Evolutionary conservation across 2,797 vertebrate genomes (phyloP), one percentile per base, ranked within the genome.

Genomic region (Gambusia yucatana): DNA sequence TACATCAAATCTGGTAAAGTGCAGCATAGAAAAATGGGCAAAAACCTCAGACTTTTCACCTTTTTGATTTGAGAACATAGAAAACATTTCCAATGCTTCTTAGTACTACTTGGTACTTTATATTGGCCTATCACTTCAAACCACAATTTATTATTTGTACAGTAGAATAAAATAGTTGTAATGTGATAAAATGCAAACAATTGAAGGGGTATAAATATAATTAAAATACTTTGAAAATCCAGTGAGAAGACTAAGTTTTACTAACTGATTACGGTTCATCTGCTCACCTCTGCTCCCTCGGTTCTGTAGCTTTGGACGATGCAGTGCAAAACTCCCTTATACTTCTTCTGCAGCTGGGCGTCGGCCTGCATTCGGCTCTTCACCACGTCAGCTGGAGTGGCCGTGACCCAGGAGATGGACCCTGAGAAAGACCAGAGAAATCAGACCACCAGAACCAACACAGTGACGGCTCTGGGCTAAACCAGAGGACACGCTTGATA

Each of bases 281-380:
- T 11, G 20, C 96, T 97, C 96, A 99, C 98, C 93, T 97, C 97
- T 16, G 96, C 77, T 25, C 98, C 98, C 87, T 99, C 98, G 0
- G 95, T 96, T 84, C 80, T 96, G 95, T 99, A 99, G 94, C 98
- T 98, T 91, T 97, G 94, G 73, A 88, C 59, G 88, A 99, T 97
- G 89, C 98, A 99, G 92, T 99, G 97, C 14, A 96, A 33, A 57
- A 96, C 92, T 17, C 98, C 98, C 67, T 75, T 97, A 94, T 98
- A 99, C 89, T 97, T 98, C 89, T 95, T 97, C 77, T 95, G 89
- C 87, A 96, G 94, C 89, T 97, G 95, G 22, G 96, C 94, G n/a
- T 99, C 98, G 0, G 98, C 98, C 93, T 99, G 98, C 88, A 99
- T 89, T 2, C 98, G 96, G 83, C 97, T 98, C 95, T 99, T 99